Evolutionary conservation across 1,140 invertebrate genomes (phyloP), one percentile per base, ranked within the genome.

Genomic region (Bradynema listronoti): DNA sequence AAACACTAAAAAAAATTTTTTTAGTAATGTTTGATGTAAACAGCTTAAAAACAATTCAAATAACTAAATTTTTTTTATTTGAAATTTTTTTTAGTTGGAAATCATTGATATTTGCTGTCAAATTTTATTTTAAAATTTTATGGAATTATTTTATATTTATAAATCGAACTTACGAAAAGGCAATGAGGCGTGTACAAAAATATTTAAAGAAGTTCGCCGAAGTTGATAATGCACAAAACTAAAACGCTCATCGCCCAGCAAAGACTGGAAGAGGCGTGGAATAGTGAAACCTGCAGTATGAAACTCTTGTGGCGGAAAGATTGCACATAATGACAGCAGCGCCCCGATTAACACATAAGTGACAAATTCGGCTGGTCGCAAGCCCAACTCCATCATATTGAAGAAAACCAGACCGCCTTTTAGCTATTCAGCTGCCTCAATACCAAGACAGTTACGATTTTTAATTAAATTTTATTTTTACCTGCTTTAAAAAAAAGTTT

Each of bases 161-260:
- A n/a, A n/a, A n/a, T n/a, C 4, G 4, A 5, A 62, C 42, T 29
- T 30, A 63, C 61, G 6, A 27, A 63, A 63, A 22, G 61, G 61
- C 14, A 63, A 27, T 30, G 34, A 30, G 11, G 58, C 27, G 53
- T 63, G 61, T 2, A 63, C 30, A 29, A 63, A 66, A 25, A 63
- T 41, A 4, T 58, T 63, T 24, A 63, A 39, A 30, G 43, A 52
- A 14, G 61, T 63, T 19, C 61, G 42, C 11, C 50, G 32, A 11
- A 63, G 29, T 19, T 63, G 61, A 54, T 66, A 63, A 6, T 63
- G 34, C 11, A 63, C 61, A 45, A 63, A 63, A 25, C 65, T 46
- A 34, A 63, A 61, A 24, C 61, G 39, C 33, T 63, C 61, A 45
- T 63, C 61, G 1, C 61, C 61, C 45, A 63, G 33, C 16, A 68